Evolutionary conservation across 2,113 vertebrate genomes (phyloP), one percentile per base, ranked within the genome.

Genomic region (Nipponia nippon): DNA sequence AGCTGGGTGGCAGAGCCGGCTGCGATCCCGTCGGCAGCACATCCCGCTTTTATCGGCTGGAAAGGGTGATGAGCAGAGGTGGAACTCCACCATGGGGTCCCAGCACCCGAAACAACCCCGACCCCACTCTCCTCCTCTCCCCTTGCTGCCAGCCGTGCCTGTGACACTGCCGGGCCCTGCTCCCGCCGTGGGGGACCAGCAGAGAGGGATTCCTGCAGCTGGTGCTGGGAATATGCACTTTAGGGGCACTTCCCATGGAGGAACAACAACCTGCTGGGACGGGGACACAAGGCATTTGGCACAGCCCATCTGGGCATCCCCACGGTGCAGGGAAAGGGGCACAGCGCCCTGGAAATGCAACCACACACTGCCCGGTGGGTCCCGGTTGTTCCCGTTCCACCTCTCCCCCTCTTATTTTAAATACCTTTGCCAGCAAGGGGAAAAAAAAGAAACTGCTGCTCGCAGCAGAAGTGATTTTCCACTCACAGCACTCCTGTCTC

Each of bases 401-500:
- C 72, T 88, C 36, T 58, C 34, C 38, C 55, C 30, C 44, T 44
- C 30, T 61, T 40, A 1, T 81, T 84, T n/a, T 38, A 71, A 94
- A 46, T 50, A 91, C 50, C 70, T 96, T 91, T 71, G 87, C 84
- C 82, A 90, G 91, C 34, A 55, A 56, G 61, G 61, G 62, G 59
- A 27, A 29, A 83, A 87, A 13, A 75, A 76, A 95, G 80, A 79
- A 95, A 72, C 15, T 88, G 92, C 96, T 95, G 90, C 65, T 71
- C 11, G 2, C 91, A 96, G 96, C 91, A 95, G 93, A 95, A 89
- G 93, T 50, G 95, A 93, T 96, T 97, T 97, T 95, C 93, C 79
- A 55, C 62, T 76, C 15, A 2, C 83, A n/a, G 44, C 4, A 34
- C 46, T 87, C 86, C 77, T 32, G 71, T 79, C 53, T 59, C 19